Evolutionary conservation across 2,797 vertebrate genomes (phyloP), one percentile per base, ranked within the genome.

Genomic region (Siniperca undulata): DNA sequence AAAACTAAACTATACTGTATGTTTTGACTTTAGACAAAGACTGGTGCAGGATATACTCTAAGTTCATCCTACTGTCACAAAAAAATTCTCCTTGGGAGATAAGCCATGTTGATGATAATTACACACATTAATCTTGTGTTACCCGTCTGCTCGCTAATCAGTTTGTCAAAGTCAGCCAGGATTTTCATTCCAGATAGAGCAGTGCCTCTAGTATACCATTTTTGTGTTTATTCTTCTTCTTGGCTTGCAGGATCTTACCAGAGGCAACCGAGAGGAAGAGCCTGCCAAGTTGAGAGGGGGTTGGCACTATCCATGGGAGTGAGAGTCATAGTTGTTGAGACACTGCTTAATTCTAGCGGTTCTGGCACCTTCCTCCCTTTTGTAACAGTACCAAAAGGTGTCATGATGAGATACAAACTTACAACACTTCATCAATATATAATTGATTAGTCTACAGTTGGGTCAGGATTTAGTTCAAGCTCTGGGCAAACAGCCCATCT

Each of bases 101-200:
- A 86, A 90, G 87, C 89, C 85, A 81, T 79, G 76, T 82, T 90
- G 88, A 83, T 83, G 82, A 90, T 95, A 94, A 94, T 94, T 95
- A 94, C 86, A 92, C 85, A 92, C 92, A 95, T 95, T 95, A 93
- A 95, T 96, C 92, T 94, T 83, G 83, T 92, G 89, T 94, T 94
- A 90, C 89, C 87, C 61, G 78, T 91, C 93, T 91, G 89, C 79
- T 94, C 89, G 74, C 91, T 94, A 93, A 95, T 96, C 92, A 90
- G 87, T 95, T 95, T 90, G 93, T 94, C 94, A 95, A 93, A 95
- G 92, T 93, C 93, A 91, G 91, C 91, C 94, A 94, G 92, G 92
- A 86, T 92, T 89, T 81, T 64, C 68, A 78, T 89, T 87, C 87
- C 86, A 83, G 79, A 89, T 89, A 80, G 84, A 89, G 89, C 86